Conservation (phyloP, 2,888 invertebrate genomes). For the Pachydiplax longipennis region DNA sequence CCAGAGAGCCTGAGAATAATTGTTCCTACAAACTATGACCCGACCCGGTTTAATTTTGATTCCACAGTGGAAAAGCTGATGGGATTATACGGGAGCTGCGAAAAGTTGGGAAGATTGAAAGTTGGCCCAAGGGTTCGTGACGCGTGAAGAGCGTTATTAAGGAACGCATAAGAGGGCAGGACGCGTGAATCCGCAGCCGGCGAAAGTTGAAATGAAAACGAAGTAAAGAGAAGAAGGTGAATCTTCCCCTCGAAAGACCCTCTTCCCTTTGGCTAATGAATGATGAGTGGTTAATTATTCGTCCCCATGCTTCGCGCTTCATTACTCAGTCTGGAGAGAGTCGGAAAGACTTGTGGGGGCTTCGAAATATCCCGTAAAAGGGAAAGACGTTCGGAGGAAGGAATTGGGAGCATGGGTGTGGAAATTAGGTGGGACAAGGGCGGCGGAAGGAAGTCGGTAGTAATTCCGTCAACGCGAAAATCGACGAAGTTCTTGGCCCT, state of each 20-base stretch:
- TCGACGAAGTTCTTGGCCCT: not conserved
- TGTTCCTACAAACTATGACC: too few species aligned
- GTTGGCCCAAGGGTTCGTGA: too few species aligned
- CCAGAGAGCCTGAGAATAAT: too few species aligned
- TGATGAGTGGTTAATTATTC: constrained; percentile 23
- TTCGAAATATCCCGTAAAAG: not conserved
- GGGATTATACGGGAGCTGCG: too few species aligned
- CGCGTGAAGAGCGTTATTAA: too few species aligned
- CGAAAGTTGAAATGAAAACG: not conserved
- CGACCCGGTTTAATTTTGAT: too few species aligned
- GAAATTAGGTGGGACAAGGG: not conserved
- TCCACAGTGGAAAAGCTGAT: too few species aligned
- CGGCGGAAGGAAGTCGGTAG: not conserved
- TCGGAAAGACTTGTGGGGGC: not conserved
- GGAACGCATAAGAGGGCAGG: too few species aligned
- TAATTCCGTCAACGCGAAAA: not conserved
- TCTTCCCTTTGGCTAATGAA: not conserved
- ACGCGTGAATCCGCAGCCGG: not conserved
- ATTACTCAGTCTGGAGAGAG: not conserved
- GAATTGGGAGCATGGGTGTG: not conserved
- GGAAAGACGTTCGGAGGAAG: not conserved
- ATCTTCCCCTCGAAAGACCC: not conserved
- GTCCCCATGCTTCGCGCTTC: not conserved
- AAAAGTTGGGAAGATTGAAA: too few species aligned
- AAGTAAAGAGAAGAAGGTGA: not conserved